phyloP scores from a whole-genome alignment of 2,797 vertebrate genomes.

The Lepilemur ruficaudatus region DNA sequence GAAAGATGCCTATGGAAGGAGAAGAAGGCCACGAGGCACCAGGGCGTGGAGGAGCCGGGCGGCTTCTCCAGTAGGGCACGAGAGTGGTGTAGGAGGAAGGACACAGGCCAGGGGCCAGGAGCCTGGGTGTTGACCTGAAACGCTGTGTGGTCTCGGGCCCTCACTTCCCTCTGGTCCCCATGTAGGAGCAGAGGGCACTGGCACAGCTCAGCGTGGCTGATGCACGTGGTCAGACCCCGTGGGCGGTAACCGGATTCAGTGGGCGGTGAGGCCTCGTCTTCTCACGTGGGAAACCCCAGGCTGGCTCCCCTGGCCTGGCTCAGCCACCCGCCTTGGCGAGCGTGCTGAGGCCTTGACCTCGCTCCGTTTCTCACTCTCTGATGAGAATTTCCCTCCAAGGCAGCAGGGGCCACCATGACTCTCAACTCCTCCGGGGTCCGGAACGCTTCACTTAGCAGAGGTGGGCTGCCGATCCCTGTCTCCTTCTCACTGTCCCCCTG shows the following conservation, averaged over 20 bases:
- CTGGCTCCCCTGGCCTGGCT: neutral
- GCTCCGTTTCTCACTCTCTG: neutral
- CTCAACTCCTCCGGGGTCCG: neutral
- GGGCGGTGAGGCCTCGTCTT: neutral
- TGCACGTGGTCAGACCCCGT: neutral
- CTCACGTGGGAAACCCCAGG: neutral
- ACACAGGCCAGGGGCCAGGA: neutral
- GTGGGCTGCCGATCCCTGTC: neutral
- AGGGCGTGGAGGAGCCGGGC: rapidly evolving
- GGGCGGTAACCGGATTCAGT: neutral
- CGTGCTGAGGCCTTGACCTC: neutral
- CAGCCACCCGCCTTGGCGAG: neutral
- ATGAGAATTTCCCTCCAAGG: neutral
- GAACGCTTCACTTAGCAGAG: neutral
- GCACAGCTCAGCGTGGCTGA: neutral
- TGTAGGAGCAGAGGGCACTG: neutral
- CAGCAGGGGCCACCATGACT: neutral
- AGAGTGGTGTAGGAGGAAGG: neutral
- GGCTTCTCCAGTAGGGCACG: neutral
- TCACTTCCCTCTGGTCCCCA: neutral
- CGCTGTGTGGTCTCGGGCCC: neutral
- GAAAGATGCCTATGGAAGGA: rapidly evolving
- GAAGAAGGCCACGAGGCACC: neutral
- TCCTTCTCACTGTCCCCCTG: neutral
- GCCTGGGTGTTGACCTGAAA: neutral